Base-by-base conservation (phyloP, 2,113 vertebrate species). In the Parus major region DNA sequence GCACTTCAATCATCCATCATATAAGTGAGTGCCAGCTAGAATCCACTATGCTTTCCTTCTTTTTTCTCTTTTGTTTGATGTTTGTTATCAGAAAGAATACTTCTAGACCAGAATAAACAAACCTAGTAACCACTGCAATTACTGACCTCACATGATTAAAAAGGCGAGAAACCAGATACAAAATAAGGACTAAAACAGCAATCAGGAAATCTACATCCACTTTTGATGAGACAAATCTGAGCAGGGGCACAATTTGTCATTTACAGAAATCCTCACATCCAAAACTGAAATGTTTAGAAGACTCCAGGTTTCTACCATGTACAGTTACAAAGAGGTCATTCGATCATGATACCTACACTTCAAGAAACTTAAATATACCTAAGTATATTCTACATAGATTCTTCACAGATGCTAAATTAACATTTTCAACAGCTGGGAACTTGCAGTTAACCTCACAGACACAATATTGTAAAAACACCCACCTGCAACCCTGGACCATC, bases 21-120 rank as follows among this genome's bases (percentile, higher is more conserved):
- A 46, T 3, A 23, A 2, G 1, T 4, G 2, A 39, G 23, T 4
- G 1, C 7, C 15, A 36, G 8, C 19, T 35, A 50, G 21, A 10
- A 75, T 17, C 59, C 6, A 3, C 8, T 19, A 10, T 20, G 17
- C 2, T 77, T 82, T 41, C 35, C 18, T 6, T 12, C 42, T 6
- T 13, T 20, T 9, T 53, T 39, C 33, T 49, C 36, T 10, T 42
- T 21, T 33, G 31, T 39, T 80, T 46, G 4, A 60, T 41, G 6
- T 52, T 73, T 23, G 5, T 11, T 35, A 29, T 53, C n/a, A 65
- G 24, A 64, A 94, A 60, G 21, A 76, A 50, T 7, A 56, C n/a
- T 47, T 47, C 31, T 31, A 72, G 12, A 56, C 11, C 12, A 25
- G 25, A 44, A 17, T 57, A 42, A 31, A 70, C 7, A 64, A 78